Percentiles rank a stretch among this genome's conserved stretches.
Evolutionary conservation across 2,797 vertebrate species (phyloP).

Genomic region (Oryzias dopingdopingensis): DNA sequence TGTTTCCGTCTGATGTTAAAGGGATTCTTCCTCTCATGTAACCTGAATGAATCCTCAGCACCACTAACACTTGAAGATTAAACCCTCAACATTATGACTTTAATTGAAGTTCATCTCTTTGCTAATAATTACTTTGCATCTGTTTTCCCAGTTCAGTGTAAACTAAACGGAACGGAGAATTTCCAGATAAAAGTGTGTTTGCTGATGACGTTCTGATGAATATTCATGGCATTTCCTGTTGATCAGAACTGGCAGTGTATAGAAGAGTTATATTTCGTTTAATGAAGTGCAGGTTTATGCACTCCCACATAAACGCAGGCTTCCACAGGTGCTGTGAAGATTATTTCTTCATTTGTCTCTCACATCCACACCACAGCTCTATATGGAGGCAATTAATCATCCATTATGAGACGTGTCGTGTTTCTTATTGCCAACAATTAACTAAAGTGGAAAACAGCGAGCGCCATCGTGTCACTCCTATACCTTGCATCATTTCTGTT

Average conservation of each 20-base stretch:
- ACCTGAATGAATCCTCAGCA: background rate
- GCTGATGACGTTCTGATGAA: slow-evolving; percentile 29
- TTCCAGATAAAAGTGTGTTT: slow-evolving; percentile 39
- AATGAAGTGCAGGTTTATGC: slow-evolving; percentile 56
- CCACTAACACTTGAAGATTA: background rate
- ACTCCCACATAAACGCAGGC: slow-evolving; percentile 38
- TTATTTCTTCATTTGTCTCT: slow-evolving; percentile 47
- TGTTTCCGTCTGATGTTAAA: no score
- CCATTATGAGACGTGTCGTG: slow-evolving; percentile 50
- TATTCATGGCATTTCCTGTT: slow-evolving; percentile 46
- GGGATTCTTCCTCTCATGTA: background rate
- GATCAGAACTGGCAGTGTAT: slow-evolving; percentile 36
- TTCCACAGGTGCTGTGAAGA: slow-evolving; percentile 45
- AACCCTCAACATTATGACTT: slow-evolving; percentile 4
- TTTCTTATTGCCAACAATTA: slow-evolving; percentile 58
- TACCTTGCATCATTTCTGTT: slow-evolving; percentile 12
- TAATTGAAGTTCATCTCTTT: slow-evolving; percentile 23
- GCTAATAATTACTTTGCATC: slow-evolving; percentile 40
- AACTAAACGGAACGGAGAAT: slow-evolving; percentile 52
- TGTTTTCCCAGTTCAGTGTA: slow-evolving; percentile 28
- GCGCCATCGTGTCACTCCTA: slow-evolving; percentile 15
- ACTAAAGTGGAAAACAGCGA: slow-evolving; percentile 38
- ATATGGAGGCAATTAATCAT: slow-evolving; percentile 57
- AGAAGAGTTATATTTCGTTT: slow-evolving; percentile 40
- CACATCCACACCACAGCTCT: slow-evolving; percentile 34